Base-by-base conservation (phyloP, 2,113 vertebrate species). In the Anarhynchus alexandrinus region DNA sequence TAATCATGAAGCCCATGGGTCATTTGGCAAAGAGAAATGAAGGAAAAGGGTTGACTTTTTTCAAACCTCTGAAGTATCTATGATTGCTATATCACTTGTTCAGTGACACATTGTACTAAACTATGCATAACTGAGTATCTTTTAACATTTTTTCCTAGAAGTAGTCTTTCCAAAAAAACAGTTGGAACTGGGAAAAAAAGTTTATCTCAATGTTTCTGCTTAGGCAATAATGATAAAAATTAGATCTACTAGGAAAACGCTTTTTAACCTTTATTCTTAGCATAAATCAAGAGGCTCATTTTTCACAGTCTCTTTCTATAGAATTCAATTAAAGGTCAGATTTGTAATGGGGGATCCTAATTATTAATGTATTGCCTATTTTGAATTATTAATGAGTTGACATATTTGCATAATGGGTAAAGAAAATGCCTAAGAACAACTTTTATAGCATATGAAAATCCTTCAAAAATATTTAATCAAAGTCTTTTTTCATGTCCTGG, bases 301-400 rank as follows among this genome's bases (percentile, higher is more conserved):
- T 98, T 98, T 98, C 98, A 98, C 85, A 92, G 96, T 97, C 92
- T 95, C 70, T 97, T 98, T 97, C 97, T 97, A 98, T 97, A 98
- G 98, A 98, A 98, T 98, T 98, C 98, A 98, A 98, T 98, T 98
- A 98, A 98, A 98, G 98, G 98, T 98, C 98, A 98, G 97, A 97
- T 98, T 98, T 98, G 96, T 98, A 98, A 98, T 98, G 94, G 96
- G 80, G 95, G 97, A 89, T 94, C 86, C 98, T 98, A 98, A 98
- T 98, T 98, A 98, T 98, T 98, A 98, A 98, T 98, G 98, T 96
- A 98, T 98, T 98, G 97, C 92, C 90, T 96, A 95, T 96, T 98
- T 97, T 98, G 89, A 98, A 98, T 98, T 98, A 98, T 98, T 98
- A 98, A 98, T 98, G 91, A 88, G 96, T 96, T 97, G 96, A 97